Base-by-base conservation (phyloP, 1,140 invertebrate species). In the Scaptodrosophila lebanonensis region DNA sequence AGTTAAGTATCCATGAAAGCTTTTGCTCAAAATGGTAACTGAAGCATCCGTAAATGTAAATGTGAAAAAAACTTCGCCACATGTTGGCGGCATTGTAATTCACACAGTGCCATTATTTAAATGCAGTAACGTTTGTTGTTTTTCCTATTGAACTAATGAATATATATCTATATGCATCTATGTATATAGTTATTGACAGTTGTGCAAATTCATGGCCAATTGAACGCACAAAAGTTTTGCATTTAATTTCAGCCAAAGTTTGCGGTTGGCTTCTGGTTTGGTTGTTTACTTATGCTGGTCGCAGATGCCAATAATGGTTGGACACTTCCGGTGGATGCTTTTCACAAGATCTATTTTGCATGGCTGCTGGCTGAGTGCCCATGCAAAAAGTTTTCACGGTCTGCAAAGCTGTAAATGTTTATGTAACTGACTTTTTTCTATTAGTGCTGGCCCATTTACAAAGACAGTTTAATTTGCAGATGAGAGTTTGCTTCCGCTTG, bases 201-300 rank as follows among this genome's bases (percentile, higher is more conserved):
- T 29, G 32, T 42, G 43, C 51, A 27, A 52, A 44, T 52, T 70
- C 72, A 70, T 76, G 71, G 71, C 49, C 61, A 76, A 76, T 76
- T 75, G 65, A 72, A 30, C 45, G 57, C 29, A 16, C 13, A 2
- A 56, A 61, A 53, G 43, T 59, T 63, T 15, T 60, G 45, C 29
- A 60, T 67, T 67, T 67, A 40, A 59, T 51, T n/a, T n/a, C n/a
- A n/a, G n/a, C n/a, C n/a, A n/a, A n/a, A n/a, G n/a, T n/a, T 49
- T 43, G 16, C 9, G 47, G 47, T 35, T 42, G 6, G 33, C 8
- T 45, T 45, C 16, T 16, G 36, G n/a, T n/a, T n/a, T n/a, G n/a
- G n/a, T n/a, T n/a, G n/a, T n/a, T n/a, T n/a, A n/a, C n/a, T n/a
- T n/a, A 8, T 25, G 3, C 8, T 25, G 22, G 22, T 25, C 8